Conservation (phyloP, 1,140 invertebrate genomes). For the Elysia chlorotica region DNA sequence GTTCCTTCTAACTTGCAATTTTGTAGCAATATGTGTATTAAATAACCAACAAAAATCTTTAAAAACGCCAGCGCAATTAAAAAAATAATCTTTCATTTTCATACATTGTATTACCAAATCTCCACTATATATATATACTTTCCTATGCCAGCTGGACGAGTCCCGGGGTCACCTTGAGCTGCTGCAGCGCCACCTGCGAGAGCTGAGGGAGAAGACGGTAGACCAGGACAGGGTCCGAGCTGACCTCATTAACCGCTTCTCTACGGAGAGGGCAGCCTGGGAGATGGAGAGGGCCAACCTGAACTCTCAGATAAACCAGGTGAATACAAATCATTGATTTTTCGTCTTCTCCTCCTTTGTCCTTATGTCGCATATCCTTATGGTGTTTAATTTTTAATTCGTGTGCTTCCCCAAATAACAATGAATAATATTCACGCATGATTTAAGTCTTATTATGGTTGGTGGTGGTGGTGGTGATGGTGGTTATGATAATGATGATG, state of each 20-base stretch:
- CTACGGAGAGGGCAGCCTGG: constrained; percentile 84
- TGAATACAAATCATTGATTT: too few species aligned
- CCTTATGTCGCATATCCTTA: too few species aligned
- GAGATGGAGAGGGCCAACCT: constrained; percentile 88
- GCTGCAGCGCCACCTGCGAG: constrained; percentile 65
- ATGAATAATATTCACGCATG: not conserved
- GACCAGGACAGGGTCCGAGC: constrained; percentile 88
- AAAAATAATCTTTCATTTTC: too few species aligned
- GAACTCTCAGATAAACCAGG: constrained; percentile 90
- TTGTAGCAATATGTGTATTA: too few species aligned
- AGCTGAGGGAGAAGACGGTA: constrained; percentile 80
- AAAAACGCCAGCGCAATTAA: too few species aligned
- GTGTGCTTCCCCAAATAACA: too few species aligned
- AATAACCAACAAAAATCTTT: too few species aligned
- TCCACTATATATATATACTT: too few species aligned
- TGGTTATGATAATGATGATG: constrained; percentile 6
- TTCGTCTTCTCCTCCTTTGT: too few species aligned
- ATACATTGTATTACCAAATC: too few species aligned
- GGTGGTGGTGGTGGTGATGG: constrained; percentile 1
- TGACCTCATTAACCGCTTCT: constrained; percentile 85
- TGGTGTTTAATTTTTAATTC: too few species aligned
- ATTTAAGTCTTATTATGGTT: not conserved
- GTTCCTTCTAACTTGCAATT: too few species aligned
- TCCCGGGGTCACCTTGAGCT: constrained; percentile 57
- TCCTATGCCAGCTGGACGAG: constrained; percentile 48